Base-by-base conservation (phyloP, 2,797 vertebrate species). In the Poeciliopsis infans region DNA sequence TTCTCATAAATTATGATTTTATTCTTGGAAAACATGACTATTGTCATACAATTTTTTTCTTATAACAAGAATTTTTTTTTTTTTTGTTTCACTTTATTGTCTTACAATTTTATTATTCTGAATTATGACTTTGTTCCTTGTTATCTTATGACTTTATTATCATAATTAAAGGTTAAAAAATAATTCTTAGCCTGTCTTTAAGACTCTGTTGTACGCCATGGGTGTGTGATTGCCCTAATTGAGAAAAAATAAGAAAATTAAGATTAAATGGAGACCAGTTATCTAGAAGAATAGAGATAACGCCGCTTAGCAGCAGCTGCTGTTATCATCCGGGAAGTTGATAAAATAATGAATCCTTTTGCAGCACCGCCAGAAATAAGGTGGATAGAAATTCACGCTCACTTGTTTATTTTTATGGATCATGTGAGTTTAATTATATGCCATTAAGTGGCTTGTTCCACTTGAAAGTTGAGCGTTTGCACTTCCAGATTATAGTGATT, bases 401-500 rank as follows among this genome's bases (percentile, higher is more conserved):
- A 36, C 33, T 18, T 23, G 36, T 11, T 68, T 12, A 39, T 11
- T 69, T 43, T 69, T n/a, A n/a, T 11, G 10, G 39, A 70, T 28
- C 28, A 3, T 15, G 4, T 45, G 5, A 70, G 28, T 46, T 10
- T 68, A 68, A 41, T 41, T 31, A 72, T 33, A 49, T 25, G 31
- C 11, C 15, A 25, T 73, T 45, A 45, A 70, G 41, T 13, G 18
- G 46, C 28, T 23, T 39, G 71, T 36, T 36, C 36, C 72, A 31
- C 28, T 45, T 68, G 72, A 74, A 68, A 31, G 2, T 3, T 53
- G 72, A 74, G 28, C 23, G 6, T 46, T 68, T 41, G 1, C 3
- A 2, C 49, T 69, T 79, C 25, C 39, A 39, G 53, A 55, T 70
- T 49, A 74, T 0, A 53, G 31, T 73, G 71, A 73, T 73, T 51